phyloP scores from a whole-genome alignment of 2,113 vertebrate species.

The Hemicordylus capensis region DNA sequence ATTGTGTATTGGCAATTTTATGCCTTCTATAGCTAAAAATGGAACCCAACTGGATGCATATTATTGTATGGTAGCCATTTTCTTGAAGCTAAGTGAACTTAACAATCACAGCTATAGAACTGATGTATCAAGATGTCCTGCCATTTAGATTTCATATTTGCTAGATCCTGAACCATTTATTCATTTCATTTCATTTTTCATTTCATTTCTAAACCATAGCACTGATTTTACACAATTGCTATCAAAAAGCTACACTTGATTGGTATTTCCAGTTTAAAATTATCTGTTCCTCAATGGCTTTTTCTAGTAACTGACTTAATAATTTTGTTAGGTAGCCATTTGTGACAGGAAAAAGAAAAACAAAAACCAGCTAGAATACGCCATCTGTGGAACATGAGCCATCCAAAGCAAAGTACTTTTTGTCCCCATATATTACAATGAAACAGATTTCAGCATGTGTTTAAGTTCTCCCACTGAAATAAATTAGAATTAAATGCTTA shows the following conservation, averaged over 20 bases:
- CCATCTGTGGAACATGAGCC: not conserved
- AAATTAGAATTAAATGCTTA: not conserved
- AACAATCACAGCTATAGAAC: not conserved
- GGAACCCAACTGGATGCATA: not conserved
- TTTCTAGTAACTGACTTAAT: not conserved
- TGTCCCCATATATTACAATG: too few relatives aligned
- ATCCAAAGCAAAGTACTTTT: not conserved
- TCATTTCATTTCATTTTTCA: too few relatives aligned
- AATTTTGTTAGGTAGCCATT: too few relatives aligned
- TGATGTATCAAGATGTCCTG: not conserved
- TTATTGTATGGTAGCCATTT: not conserved
- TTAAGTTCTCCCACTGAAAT: not conserved
- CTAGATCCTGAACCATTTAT: not conserved
- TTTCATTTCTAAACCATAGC: too few relatives aligned
- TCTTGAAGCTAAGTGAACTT: not conserved
- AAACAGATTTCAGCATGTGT: not conserved
- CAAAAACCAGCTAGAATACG: too few relatives aligned
- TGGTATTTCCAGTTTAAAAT: not conserved
- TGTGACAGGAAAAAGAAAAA: too few relatives aligned
- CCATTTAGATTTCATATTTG: not conserved
- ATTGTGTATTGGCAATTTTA: not conserved
- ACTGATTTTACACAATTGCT: not conserved
- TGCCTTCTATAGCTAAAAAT: not conserved
- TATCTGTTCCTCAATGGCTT: not conserved
- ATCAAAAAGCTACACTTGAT: not conserved